Base-by-base conservation (phyloP, 2,113 vertebrate genomes). In the Xerus inauris region DNA sequence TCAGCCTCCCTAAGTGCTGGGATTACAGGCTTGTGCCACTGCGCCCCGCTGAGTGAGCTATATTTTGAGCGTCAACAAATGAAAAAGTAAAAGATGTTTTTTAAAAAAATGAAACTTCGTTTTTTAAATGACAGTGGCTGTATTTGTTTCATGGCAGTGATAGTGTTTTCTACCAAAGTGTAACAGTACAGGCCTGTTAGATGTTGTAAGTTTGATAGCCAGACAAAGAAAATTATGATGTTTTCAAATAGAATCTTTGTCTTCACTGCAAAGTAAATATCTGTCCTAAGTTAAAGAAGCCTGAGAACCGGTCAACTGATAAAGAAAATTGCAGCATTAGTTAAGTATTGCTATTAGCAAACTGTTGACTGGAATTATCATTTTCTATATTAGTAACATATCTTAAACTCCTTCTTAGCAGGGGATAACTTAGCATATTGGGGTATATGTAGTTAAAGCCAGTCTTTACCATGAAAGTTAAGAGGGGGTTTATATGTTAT, bases 281-380 rank as follows among this genome's bases (percentile, higher is more conserved):
- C 13, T 73, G 24, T 64, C 32, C 24, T 92, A 42, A 93, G 6
- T 83, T 79, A 94, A 64, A 19, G 77, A 65, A 91, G 76, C 35
- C 65, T n/a, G 59, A 89, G 14, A 45, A 57, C 14, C 72, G 2
- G 30, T 62, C 28, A 64, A 47, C 42, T 57, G 9, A 59, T 89
- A 85, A 88, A 47, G 47, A 69, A 86, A 87, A 81, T 90, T 75
- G 8, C 40, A 35, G 8, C 40, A 35, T 87, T 85, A 38, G 38
- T 83, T 87, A 65, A 90, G 47, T 77, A 64, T 47, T 95, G 54
- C 62, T 83, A 5, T 90, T 96, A 59, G 35, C 87, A 35, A 96
- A 94, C 5, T 81, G 4, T 69, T 90, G 72, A 75, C 47, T 54
- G 64, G 11, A 65, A 65, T 28, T 65, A 49, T 16, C 32, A 49